Percentiles rank a stretch among this genome's conserved stretches.
Conservation (phyloP, 2,888 invertebrate genomes). For the Hololepta plana region DNA sequence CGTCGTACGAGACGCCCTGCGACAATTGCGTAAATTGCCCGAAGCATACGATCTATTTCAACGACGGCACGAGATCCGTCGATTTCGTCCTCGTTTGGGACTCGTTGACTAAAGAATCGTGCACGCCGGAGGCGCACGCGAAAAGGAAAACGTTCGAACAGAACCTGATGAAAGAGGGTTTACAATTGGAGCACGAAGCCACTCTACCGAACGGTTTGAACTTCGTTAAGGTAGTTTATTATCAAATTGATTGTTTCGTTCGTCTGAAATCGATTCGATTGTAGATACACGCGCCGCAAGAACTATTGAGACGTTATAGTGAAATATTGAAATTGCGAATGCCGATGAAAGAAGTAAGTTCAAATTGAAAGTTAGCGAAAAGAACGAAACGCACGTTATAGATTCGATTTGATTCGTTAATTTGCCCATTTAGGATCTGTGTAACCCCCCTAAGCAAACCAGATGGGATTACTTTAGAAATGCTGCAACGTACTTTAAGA, state of each 20-base stretch:
- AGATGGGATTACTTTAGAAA: conserved; percentile 39
- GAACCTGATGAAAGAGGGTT: conserved; percentile 54
- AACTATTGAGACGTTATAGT: conserved; percentile 69
- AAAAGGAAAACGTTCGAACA: conserved; percentile 47
- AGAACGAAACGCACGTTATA: conserved; percentile 1
- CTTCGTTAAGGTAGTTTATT: conserved; percentile 48
- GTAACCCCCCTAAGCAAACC: too few species aligned
- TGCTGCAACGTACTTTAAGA: conserved; percentile 41
- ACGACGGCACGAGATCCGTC: conserved; percentile 50
- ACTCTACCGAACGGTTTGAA: conserved; percentile 48
- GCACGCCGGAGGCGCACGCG: conserved; percentile 21
- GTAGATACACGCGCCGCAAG: conserved; percentile 69
- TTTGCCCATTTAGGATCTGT: conserved; percentile 9
- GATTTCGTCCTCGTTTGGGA: conserved; percentile 71
- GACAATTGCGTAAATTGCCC: conserved; percentile 14
- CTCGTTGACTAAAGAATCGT: conserved; percentile 33
- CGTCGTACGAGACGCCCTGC: background rate
- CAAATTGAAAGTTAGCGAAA: background rate
- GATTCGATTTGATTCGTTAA: conserved; percentile 4
- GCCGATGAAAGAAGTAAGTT: conserved; percentile 74
- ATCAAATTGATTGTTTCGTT: conserved; percentile 5
- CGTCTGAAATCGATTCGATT: conserved; percentile 13
- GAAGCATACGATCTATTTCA: conserved; percentile 44
- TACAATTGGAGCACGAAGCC: conserved; percentile 52
- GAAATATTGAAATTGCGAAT: conserved; percentile 83